Percentiles rank a stretch among this genome's conserved stretches.
phyloP scores from a whole-genome alignment of 2,113 vertebrate genomes.

The Muntiacus reevesi region DNA sequence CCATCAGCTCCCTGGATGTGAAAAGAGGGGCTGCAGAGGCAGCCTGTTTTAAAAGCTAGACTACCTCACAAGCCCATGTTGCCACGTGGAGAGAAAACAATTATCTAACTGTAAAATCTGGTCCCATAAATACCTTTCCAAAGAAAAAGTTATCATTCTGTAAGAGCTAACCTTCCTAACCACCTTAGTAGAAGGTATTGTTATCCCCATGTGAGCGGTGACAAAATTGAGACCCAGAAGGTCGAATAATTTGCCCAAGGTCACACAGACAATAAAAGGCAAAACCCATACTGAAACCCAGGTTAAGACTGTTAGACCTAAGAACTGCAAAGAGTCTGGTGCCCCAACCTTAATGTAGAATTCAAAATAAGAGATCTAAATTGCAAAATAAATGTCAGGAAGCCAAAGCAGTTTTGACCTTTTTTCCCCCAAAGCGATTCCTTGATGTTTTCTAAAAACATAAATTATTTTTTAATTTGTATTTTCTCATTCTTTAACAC shows the following conservation, averaged over 20 bases:
- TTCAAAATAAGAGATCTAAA: background rate
- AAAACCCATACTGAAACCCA: background rate
- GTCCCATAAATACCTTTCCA: background rate
- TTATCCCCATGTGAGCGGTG: background rate
- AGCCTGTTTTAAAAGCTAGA: conserved; percentile 17
- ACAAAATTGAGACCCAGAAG: conserved; percentile 19
- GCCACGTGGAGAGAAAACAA: background rate
- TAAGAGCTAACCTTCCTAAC: conserved; percentile 17
- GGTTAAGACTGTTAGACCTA: background rate
- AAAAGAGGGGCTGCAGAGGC: background rate
- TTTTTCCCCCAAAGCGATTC: background rate
- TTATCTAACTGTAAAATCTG: background rate
- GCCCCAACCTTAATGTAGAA: background rate
- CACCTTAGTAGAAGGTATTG: background rate
- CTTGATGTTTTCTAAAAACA: background rate
- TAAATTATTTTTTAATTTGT: background rate
- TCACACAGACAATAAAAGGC: background rate
- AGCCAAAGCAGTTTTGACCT: background rate
- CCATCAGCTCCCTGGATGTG: background rate
- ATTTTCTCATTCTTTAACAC: background rate
- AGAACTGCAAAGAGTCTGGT: background rate
- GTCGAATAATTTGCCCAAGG: background rate
- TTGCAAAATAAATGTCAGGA: background rate
- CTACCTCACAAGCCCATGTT: background rate
- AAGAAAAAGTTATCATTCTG: background rate